These are phyloP conservation scores for Triops cancriformis DNA, from an alignment of 1,140 invertebrate species.

Conservation along the genomic window DNA sequence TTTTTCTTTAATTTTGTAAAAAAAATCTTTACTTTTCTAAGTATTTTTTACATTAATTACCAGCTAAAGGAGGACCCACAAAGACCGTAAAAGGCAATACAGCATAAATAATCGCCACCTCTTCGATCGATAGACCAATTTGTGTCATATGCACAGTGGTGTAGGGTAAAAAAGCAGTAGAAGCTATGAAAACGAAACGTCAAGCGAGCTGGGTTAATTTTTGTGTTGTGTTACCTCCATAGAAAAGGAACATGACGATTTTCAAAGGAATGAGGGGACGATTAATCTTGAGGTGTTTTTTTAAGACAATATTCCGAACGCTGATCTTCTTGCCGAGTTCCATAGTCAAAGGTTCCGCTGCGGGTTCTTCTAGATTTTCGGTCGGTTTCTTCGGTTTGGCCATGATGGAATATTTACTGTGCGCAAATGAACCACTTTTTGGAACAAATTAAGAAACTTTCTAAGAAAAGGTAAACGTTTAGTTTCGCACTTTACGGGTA, in stretches of 20 bases:
- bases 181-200: constrained; percentile 48
- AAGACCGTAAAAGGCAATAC: constrained; percentile 71
- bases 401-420: not conserved
- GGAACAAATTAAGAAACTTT: no score
- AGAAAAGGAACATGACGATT: constrained; percentile 67
- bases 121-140: constrained; percentile 69
- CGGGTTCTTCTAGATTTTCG: not conserved
- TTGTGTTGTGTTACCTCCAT: constrained; percentile 52
- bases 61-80: constrained; percentile 65
- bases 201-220: constrained; percentile 20
- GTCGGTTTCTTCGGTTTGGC: not conserved
- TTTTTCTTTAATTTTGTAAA: no score
- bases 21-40: no score
- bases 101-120: constrained; percentile 74
- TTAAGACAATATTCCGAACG: not conserved
- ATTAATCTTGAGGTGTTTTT: constrained; percentile 30
- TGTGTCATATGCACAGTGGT: constrained; percentile 79
- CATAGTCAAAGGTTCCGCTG: not conserved
- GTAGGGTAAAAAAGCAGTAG: constrained; percentile 68
- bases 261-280: constrained; percentile 48
- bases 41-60: constrained; percentile 41
- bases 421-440: no score
- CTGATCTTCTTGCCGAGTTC: not conserved
- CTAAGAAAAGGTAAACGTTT: no score
- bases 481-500: no score